These are phyloP conservation scores for Drosophila grimshawi DNA, from an alignment of 1,140 invertebrate species.

Conservation along the genomic window DNA sequence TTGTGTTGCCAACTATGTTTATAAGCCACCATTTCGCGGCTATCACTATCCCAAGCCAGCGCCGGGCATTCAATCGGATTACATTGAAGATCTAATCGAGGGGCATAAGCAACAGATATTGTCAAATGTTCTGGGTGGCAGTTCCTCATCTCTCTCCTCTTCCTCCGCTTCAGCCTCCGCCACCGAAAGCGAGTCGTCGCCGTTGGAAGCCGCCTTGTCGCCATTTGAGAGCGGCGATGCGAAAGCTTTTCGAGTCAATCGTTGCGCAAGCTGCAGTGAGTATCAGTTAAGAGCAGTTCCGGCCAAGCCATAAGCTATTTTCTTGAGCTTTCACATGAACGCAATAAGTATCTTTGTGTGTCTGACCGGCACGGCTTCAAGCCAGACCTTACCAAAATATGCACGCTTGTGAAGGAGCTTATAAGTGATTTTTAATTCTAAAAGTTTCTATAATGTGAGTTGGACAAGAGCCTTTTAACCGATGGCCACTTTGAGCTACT, in stretches of 20 bases:
- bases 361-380: background rate
- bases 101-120: slow-evolving; percentile 80
- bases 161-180: slow-evolving; percentile 15
- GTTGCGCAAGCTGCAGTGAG: slow-evolving; percentile 79
- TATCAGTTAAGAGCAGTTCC: slow-evolving; percentile 33
- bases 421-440: no score
- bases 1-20: slow-evolving; percentile 22
- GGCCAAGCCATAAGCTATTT: no score
- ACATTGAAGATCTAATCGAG: slow-evolving; percentile 80
- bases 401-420: no score
- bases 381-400: no score
- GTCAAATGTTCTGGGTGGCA: slow-evolving; percentile 64
- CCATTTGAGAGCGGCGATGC: slow-evolving; percentile 58
- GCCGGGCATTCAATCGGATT: slow-evolving; percentile 71
- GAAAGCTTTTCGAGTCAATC: slow-evolving; percentile 72
- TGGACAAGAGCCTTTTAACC: no score
- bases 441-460: no score
- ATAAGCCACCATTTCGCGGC: slow-evolving; percentile 48
- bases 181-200: background rate
- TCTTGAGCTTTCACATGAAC: no score
- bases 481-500: no score
- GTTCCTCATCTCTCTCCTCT: slow-evolving; percentile 5
- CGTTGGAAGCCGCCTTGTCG: slow-evolving; percentile 3
- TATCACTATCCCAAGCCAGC: slow-evolving; percentile 67
- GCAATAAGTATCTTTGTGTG: background rate